Base-by-base conservation (phyloP, 2,888 invertebrate genomes). In the Lottia gigantea region DNA sequence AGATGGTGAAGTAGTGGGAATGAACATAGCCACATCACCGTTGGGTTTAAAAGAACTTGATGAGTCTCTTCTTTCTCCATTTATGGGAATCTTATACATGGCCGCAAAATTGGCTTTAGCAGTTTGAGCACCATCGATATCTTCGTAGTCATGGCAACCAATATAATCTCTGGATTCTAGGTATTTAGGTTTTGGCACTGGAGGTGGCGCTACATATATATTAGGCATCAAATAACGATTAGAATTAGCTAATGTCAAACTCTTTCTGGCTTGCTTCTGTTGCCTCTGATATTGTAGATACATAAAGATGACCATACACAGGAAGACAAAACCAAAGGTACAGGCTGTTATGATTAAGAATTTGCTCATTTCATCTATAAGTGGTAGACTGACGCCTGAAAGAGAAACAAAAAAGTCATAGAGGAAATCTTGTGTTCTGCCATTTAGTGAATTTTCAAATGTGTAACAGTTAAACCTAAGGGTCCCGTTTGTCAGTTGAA, bases 261-360 rank as follows among this genome's bases (percentile, higher is more conserved):
- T 68, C 25, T 74, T 72, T 1, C 71, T 71, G 46, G 76, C 77
- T 62, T 80, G 77, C n/a, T 74, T 75, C 71, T 82, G 82, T 71
- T 84, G 83, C 12, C 80, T 76, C 66, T 83, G 80, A 71, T 80
- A 83, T 69, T 83, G 83, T 15, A 82, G 76, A 75, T 82, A 83
- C 73, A 84, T 74, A 63, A 82, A 82, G 73, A 84, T 79, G 19
- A 83, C 82, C 78, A 83, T 78, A 62, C 80, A 80, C 26, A 83
- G 78, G 76, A 84, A 84, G 25, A 84, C 81, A 40, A 83, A 79
- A 23, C 82, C 84, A 70, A 83, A 84, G 0, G 83, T 80, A 66
- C 84, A 83, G n/a, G 83, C 78, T 6, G 82, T 80, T 62, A 84
- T 83, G 64, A 84, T 83, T 14, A 84, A 73, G 62, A 84, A 83